Base-by-base conservation (phyloP, 2,888 invertebrate genomes). In the Baccha elongata region DNA sequence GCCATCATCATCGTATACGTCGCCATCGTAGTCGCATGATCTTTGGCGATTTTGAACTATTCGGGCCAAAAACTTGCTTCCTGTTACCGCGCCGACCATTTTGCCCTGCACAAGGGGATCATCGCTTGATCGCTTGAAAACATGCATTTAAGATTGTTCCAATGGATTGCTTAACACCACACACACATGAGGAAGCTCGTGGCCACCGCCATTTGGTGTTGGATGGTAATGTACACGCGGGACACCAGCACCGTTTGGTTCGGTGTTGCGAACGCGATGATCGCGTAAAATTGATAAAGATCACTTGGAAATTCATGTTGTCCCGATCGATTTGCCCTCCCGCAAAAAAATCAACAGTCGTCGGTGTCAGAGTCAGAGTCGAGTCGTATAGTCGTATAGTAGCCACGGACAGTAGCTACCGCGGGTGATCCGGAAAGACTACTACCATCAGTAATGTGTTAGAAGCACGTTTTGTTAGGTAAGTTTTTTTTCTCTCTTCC, bases 271-370 rank as follows among this genome's bases (percentile, higher is more conserved):
- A 52, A 83, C 68, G 72, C 76, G 84, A 79, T 79, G 84, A 79
- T 79, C 74, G 84, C 79, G 84, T 84, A 74, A 84, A 84, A 84
- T 74, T 84, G 84, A 84, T 84, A 84, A 84, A 84, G 78, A 84
- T 84, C 84, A 69, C 79, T 46, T 84, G 52, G 17, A 79, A 84
- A 84, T 79, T 68, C 73, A 74, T 76, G 73, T 79, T 74, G 79
- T 84, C 79, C 84, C 78, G 78, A 84, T 84, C 84, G 84, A 84
- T 79, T 83, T 81, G 75, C 67, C 75, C 81, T 81, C 81, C 81
- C 81, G 81, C 71, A 62, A 75, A 21, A 40, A 40, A 71, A 71
- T 64, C 72, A 35, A 21, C n/a, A 48, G 46, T 46, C 60, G 21
- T 35, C 35, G 8, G 17, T 32, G 32, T 44, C 37, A 35, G 15